Conservation (phyloP, 2,113 vertebrate species). For the Dipodomys stephensi region DNA sequence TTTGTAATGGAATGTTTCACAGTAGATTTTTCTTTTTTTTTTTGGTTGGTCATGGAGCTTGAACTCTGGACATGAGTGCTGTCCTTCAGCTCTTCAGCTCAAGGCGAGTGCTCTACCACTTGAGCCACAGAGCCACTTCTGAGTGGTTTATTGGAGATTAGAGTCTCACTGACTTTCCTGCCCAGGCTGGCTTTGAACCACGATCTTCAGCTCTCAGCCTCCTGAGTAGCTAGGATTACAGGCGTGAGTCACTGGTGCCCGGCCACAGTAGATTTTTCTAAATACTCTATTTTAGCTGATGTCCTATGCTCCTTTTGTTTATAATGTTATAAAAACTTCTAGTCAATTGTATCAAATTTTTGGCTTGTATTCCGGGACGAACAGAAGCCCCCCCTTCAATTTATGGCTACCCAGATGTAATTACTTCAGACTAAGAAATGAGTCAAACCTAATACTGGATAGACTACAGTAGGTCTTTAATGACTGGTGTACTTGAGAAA, state of each 20-base stretch:
- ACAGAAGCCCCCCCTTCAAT: neutral
- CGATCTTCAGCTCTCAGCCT: too few species aligned
- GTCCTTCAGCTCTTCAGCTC: too few species aligned
- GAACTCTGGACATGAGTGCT: too few species aligned
- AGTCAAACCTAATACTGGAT: neutral
- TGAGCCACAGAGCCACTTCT: too few species aligned
- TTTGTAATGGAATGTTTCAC: neutral
- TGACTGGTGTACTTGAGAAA: neutral
- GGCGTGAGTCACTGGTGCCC: too few species aligned
- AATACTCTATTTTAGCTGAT: constrained; percentile 7
- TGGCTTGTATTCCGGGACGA: neutral
- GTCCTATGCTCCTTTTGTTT: neutral
- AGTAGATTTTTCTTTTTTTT: neutral
- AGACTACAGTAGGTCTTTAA: neutral
- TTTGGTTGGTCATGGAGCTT: too few species aligned
- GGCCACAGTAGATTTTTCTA: neutral
- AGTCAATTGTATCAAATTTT: neutral
- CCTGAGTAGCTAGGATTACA: too few species aligned
- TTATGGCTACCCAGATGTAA: neutral
- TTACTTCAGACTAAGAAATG: neutral
- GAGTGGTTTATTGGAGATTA: too few species aligned
- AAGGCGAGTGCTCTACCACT: too few species aligned
- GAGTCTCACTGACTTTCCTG: too few species aligned
- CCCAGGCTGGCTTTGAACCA: too few species aligned
- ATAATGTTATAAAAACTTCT: neutral